These are phyloP conservation scores for Parnassius apollo DNA, from an alignment of 2,888 invertebrate genomes.

Conservation along the genomic window DNA sequence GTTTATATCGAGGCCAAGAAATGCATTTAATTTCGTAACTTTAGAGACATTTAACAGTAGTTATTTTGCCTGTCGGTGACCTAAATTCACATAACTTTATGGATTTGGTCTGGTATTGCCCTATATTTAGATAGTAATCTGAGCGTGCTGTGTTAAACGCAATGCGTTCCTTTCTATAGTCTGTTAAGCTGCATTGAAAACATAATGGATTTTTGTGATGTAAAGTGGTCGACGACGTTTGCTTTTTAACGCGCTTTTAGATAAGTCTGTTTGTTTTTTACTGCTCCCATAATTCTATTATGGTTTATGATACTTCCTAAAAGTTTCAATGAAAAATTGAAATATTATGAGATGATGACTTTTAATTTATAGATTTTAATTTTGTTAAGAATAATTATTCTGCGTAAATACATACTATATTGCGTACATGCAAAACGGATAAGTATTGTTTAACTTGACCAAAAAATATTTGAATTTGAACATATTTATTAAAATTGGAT, in stretches of 20 bases:
- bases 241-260: constrained; percentile 10
- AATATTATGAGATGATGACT: neutral
- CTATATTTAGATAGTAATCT: constrained; percentile 66
- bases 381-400: too few relatives aligned
- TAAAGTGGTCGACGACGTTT: constrained; percentile 3
- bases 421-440: too few relatives aligned
- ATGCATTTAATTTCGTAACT: constrained; percentile 48
- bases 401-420: too few relatives aligned
- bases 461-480: too few relatives aligned
- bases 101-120: constrained; percentile 52
- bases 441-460: too few relatives aligned
- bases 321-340: constrained; percentile 2
- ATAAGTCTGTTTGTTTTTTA: neutral
- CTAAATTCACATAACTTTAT: constrained; percentile 66
- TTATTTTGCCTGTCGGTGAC: constrained; percentile 56
- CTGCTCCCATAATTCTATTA: neutral
- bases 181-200: constrained; percentile 29
- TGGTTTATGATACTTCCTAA: neutral
- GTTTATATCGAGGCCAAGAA: constrained; percentile 40
- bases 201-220: constrained; percentile 22
- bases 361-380: neutral
- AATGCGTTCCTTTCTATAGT: constrained; percentile 38
- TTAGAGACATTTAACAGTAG: constrained; percentile 61
- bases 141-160: constrained; percentile 51
- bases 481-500: too few relatives aligned